A percentile compares a stretch with the other conserved stretches of the same genome.
These are phyloP conservation scores for Sialia sialis DNA, from an alignment of 2,113 vertebrate species.

Conservation along the genomic window DNA sequence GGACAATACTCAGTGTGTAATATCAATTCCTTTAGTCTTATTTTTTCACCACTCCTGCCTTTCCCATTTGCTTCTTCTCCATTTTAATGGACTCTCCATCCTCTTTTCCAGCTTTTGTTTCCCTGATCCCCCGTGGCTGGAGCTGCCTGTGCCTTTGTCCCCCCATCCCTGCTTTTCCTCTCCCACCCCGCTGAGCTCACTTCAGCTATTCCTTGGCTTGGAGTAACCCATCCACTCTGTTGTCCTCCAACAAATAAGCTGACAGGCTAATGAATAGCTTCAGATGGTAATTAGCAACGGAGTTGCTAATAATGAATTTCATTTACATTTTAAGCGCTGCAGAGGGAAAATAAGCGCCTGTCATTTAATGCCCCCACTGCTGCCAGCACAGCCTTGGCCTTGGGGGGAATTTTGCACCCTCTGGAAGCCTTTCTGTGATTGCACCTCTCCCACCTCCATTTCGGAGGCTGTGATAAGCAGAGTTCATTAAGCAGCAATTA, in stretches of 20 bases:
- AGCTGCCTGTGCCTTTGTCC: background rate
- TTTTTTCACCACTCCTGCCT: background rate
- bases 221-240: slow-evolving; percentile 38
- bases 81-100: background rate
- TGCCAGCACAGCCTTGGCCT: background rate
- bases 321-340: slow-evolving; percentile 79
- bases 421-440: background rate
- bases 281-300: slow-evolving; percentile 71
- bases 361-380: background rate
- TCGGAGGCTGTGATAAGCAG: background rate
- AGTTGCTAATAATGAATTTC: slow-evolving; percentile 71
- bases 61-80: background rate
- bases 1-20: fast-evolving
- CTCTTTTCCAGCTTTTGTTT: background rate
- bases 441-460: background rate
- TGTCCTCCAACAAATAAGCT: slow-evolving; percentile 60
- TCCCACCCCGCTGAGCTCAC: background rate
- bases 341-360: slow-evolving; percentile 20
- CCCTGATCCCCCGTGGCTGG: fast-evolving
- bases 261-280: slow-evolving; percentile 77
- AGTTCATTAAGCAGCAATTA: slow-evolving; percentile 2
- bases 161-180: background rate
- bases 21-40: background rate
- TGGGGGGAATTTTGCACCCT: background rate
- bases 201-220: background rate